phyloP scores from a whole-genome alignment of 2,888 invertebrate species.

The Pseudococcus viburni region DNA sequence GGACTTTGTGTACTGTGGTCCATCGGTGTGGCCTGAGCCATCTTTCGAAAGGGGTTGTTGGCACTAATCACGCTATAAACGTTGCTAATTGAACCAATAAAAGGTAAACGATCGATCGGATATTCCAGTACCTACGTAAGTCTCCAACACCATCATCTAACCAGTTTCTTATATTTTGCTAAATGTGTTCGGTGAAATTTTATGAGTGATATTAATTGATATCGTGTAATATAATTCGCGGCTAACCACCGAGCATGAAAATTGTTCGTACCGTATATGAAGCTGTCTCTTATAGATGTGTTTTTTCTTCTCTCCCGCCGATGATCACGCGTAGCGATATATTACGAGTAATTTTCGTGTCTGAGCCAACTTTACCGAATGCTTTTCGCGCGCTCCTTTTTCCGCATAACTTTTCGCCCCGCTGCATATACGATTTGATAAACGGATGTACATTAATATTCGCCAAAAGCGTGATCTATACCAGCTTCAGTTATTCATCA shows the following conservation, averaged over 20 bases:
- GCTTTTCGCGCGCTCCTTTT: conserved; percentile 47
- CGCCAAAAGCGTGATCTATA: conserved; percentile 53
- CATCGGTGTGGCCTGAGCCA: background rate
- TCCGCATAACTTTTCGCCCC: conserved; percentile 12
- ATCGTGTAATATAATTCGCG: conserved; percentile 51
- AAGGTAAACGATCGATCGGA: background rate
- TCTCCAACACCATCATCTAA: background rate
- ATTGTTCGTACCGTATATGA: conserved; percentile 50
- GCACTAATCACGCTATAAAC: conserved; percentile 20
- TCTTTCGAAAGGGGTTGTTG: background rate
- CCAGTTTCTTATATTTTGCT: conserved; percentile 24
- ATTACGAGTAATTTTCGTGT: conserved; percentile 42
- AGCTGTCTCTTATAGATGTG: conserved; percentile 31
- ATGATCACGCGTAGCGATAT: conserved; percentile 39
- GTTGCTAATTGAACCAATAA: conserved; percentile 24
- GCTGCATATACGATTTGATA: conserved; percentile 16
- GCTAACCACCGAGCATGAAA: conserved; percentile 53
- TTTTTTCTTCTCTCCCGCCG: background rate
- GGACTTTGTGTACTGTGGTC: background rate
- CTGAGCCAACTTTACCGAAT: conserved; percentile 26
- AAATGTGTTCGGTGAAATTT: conserved; percentile 48
- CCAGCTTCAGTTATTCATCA: conserved; percentile 55
- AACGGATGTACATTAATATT: conserved; percentile 43
- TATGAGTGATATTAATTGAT: conserved; percentile 55
- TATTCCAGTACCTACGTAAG: background rate